phyloP scores from a whole-genome alignment of 1,140 invertebrate genomes.

The Ostrea denselamellosa region DNA sequence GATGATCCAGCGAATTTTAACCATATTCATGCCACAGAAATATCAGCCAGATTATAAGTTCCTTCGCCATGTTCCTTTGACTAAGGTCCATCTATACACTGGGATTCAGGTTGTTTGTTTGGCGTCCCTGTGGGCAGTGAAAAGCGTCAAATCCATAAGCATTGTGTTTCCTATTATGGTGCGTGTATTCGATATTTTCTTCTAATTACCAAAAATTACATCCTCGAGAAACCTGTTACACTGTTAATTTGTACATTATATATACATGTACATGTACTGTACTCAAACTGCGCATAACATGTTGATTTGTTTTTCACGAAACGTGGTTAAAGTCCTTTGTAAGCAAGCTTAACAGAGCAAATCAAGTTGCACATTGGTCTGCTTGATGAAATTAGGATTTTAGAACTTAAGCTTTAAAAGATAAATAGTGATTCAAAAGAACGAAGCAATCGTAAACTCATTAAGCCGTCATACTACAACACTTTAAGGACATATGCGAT shows the following conservation, averaged over 20 bases:
- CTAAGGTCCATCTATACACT: conserved; percentile 96
- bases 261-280: too few relatives aligned
- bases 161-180: conserved; percentile 98
- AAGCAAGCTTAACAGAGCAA: too few relatives aligned
- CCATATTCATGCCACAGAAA: conserved; percentile 94
- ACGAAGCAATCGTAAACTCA: too few relatives aligned
- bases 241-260: not conserved
- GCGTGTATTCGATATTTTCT: conserved; percentile 46
- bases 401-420: too few relatives aligned
- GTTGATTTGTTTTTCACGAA: too few relatives aligned
- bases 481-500: too few relatives aligned
- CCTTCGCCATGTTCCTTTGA: conserved; percentile 89
- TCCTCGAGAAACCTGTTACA: not conserved
- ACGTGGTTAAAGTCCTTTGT: too few relatives aligned
- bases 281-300: too few relatives aligned
- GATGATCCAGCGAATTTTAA: conserved; percentile 89
- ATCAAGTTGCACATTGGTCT: too few relatives aligned
- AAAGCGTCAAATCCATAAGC: conserved; percentile 94
- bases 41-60: conserved; percentile 85
- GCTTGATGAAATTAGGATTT: too few relatives aligned
- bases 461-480: too few relatives aligned
- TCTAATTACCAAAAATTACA: not conserved
- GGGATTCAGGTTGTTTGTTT: conserved; percentile 94
- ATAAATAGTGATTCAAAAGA: too few relatives aligned
- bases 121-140: conserved; percentile 95